Percentiles rank a stretch among this genome's conserved stretches.
phyloP scores from a whole-genome alignment of 1,140 invertebrate genomes.

The Hyphantria cunea region DNA sequence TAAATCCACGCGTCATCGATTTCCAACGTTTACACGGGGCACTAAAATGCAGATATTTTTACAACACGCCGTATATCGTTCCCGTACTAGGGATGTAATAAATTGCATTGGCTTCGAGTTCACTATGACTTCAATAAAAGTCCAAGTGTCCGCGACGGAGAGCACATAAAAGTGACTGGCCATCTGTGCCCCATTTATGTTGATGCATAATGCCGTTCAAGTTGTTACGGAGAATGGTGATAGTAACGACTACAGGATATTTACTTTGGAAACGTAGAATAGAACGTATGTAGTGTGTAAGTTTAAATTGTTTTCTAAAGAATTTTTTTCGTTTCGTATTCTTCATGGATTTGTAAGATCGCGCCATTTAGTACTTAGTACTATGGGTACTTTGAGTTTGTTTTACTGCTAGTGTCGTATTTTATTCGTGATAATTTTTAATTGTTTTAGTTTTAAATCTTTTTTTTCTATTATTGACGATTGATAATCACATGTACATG shows the following conservation, averaged over 20 bases:
- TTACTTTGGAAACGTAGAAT: neutral
- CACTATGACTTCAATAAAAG: constrained; percentile 29
- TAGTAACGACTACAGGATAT: neutral
- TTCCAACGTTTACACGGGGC: neutral
- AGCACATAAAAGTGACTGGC: constrained; percentile 34
- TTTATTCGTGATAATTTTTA: no score
- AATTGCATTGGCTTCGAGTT: constrained; percentile 16
- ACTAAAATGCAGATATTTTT: constrained; percentile 8
- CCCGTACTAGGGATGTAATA: constrained; percentile 8
- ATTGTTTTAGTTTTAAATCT: no score
- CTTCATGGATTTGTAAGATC: no score
- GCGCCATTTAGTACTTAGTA: no score
- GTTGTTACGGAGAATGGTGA: constrained; percentile 10
- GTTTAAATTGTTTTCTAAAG: no score
- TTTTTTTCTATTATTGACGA: no score
- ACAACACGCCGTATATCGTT: constrained; percentile 2
- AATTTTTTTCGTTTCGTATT: no score
- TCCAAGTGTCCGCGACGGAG: constrained; percentile 30
- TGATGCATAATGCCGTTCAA: constrained; percentile 16
- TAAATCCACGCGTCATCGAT: neutral
- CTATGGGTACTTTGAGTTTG: no score
- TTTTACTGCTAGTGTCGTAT: no score
- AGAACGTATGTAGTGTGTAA: no score
- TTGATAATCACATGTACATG: no score
- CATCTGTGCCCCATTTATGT: constrained; percentile 30